Evolutionary conservation across 2,888 invertebrate genomes (phyloP), one percentile per base, ranked within the genome.

Genomic region (Dromius quadrimaculatus): DNA sequence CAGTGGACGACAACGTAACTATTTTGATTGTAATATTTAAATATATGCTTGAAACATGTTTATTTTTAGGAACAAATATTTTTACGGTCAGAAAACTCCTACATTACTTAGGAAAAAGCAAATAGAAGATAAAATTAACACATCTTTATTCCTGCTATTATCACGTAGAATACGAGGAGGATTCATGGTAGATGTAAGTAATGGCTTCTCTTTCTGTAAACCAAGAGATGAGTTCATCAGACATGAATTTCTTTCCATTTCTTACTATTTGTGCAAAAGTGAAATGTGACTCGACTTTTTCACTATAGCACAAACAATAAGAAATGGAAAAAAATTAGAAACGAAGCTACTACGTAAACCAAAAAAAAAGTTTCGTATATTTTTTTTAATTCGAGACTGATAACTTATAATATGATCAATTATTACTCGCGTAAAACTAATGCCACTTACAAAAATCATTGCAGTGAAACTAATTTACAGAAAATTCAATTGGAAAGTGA

Each of bases 111-210:
- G 87, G 36, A 88, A 90, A 76, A 86, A 87, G 75, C 90, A 90
- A 79, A 85, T 87, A 72, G 89, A 90, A 76, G 86, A 87, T 73
- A 88, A 89, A 78, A 85, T 87, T 13, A 87, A 84, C 73, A 85
- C 89, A 72, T 85, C 86, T 63, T 82, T 92, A 72, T 84, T 86
- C 73, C 87, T 89, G 76, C 83, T 93, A 57, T 81, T 93, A 71
- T 90, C 91, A 61, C 89, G 92, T 75, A 83, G 93, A 71, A 84
- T 93, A 72, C 83, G 92, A 43, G 93, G 93, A 82, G 93, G 93
- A 23, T 93, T 91, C 80, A 87, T 87, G 38, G 84, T 91, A 72
- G 88, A 87, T 78, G 86, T 85, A 82, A 78, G 76, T 15, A 43
- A 19, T 43, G 13, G 9, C 13, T n/a, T 38, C 17, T n/a, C n/a